Conservation (phyloP, 2,888 invertebrate species). For the Yponomeuta plumbellus region DNA sequence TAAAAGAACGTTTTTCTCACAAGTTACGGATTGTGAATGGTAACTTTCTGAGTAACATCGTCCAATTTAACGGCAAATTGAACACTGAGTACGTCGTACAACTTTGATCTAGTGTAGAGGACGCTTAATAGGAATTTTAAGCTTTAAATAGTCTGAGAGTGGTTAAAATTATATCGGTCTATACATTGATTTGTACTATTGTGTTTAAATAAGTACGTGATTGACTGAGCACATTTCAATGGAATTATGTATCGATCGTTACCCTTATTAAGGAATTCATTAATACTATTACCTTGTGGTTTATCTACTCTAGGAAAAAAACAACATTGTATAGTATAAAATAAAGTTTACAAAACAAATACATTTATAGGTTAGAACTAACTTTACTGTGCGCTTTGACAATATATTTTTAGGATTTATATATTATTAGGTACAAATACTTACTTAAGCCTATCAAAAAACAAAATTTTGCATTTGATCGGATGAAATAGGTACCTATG, state of each 20-base stretch:
- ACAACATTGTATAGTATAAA: neutral
- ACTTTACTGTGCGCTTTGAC: constrained; percentile 67
- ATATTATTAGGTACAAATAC: constrained; percentile 19
- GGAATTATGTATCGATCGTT: neutral
- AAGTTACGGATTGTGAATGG: no score
- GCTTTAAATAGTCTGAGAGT: neutral
- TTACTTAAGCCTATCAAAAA: neutral
- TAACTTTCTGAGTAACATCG: no score
- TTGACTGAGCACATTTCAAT: neutral
- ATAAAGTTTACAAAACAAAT: constrained; percentile 14
- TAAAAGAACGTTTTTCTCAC: no score
- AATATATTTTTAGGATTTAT: constrained; percentile 51
- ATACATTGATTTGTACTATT: neutral
- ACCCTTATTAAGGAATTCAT: neutral
- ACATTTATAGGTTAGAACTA: constrained; percentile 36
- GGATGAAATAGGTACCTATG: neutral
- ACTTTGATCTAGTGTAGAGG: neutral
- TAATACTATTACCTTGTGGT: neutral
- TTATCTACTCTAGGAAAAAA: neutral
- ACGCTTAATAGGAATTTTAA: neutral
- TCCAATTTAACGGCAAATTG: no score
- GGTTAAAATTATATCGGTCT: neutral
- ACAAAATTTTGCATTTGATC: constrained; percentile 10
- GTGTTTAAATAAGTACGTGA: neutral
- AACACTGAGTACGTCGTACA: no score